A percentile compares a stretch with the other conserved stretches of the same genome.
Conservation (phyloP, 2,113 vertebrate species). For the Gorsachius goisagi region DNA sequence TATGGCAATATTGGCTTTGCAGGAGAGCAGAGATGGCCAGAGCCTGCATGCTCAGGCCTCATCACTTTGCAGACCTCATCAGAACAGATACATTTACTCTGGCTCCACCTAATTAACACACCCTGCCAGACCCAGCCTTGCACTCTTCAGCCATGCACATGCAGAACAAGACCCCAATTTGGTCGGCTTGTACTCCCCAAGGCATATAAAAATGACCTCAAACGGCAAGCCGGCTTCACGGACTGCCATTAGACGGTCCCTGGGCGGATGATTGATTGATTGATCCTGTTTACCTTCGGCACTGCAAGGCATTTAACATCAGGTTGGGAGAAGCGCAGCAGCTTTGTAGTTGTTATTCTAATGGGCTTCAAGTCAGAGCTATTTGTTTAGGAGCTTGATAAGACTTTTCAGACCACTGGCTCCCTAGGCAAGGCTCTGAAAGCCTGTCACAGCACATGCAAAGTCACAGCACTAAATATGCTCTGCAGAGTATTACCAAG, state of each 20-base stretch:
- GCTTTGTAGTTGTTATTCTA: constrained; percentile 44
- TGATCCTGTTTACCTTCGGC: constrained; percentile 40
- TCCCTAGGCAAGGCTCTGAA: neutral
- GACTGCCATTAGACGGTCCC: neutral
- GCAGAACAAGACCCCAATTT: neutral
- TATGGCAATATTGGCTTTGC: neutral
- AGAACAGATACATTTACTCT: neutral
- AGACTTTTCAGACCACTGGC: neutral
- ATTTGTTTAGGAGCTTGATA: constrained; percentile 8
- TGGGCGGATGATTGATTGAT: constrained; percentile 4
- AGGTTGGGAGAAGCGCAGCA: neutral
- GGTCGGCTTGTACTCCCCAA: neutral
- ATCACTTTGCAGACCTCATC: constrained; percentile 1
- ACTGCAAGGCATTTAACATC: constrained; percentile 35
- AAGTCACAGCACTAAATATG: neutral
- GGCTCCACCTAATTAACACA: constrained; percentile 10
- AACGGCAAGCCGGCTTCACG: neutral
- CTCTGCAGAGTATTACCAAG: neutral
- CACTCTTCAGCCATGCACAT: neutral
- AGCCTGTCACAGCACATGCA: neutral
- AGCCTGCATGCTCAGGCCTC: neutral
- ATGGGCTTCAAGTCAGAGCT: constrained; percentile 8
- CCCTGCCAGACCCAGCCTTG: neutral
- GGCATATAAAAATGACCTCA: constrained; percentile 12
- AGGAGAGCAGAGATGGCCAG: neutral